Base-by-base conservation (phyloP, 37 sponge, comb jelly and placozoan species). In the Agelas oroides region DNA sequence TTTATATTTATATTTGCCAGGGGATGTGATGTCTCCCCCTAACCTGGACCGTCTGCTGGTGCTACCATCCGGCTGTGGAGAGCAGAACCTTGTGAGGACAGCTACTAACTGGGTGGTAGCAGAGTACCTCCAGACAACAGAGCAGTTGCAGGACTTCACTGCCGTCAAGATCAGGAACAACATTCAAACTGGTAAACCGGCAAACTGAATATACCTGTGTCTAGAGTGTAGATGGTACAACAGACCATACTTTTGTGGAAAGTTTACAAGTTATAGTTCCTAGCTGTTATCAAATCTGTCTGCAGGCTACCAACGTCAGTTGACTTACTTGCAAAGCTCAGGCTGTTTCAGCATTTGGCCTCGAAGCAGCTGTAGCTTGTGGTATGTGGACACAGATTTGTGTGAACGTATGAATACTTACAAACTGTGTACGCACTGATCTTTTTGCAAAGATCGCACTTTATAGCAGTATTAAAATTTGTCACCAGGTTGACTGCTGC, bases 401-500 rank as follows among this genome's bases (percentile, higher is more conserved):
- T n/a, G n/a, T n/a, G n/a, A n/a, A n/a, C n/a, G n/a, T n/a, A n/a
- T n/a, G n/a, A n/a, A n/a, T n/a, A n/a, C n/a, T n/a, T n/a, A n/a
- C n/a, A n/a, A n/a, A n/a, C n/a, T n/a, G n/a, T n/a, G n/a, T n/a
- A n/a, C n/a, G n/a, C n/a, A n/a, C n/a, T n/a, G n/a, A n/a, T n/a
- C n/a, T n/a, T n/a, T n/a, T n/a, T n/a, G n/a, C n/a, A n/a, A n/a
- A n/a, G n/a, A n/a, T n/a, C n/a, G n/a, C n/a, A n/a, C n/a, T n/a
- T n/a, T n/a, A n/a, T n/a, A n/a, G n/a, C n/a, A n/a, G n/a, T n/a
- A n/a, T n/a, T n/a, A n/a, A n/a, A n/a, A n/a, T n/a, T n/a, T n/a
- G n/a, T n/a, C n/a, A n/a, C n/a, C n/a, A 87, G 88, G 88, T 20
- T 87, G 59, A 87, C 88, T 54, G 81, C 81, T 27, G 80, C 80